phyloP scores from a whole-genome alignment of 1,140 invertebrate genomes.

The Zaprionus kolodkinae region DNA sequence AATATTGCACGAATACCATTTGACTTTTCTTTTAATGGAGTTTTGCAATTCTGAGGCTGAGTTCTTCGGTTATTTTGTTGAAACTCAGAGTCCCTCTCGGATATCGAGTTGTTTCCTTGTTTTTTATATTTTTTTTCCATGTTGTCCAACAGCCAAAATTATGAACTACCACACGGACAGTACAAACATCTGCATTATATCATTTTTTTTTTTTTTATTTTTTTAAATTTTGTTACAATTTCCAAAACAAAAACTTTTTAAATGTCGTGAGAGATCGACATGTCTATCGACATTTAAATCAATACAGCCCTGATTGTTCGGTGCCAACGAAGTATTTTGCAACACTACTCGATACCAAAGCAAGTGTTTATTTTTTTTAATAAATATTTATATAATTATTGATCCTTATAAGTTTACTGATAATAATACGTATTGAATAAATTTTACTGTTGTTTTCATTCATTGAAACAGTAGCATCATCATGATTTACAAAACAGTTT shows the following conservation, averaged over 20 bases:
- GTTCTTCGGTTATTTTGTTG: not conserved
- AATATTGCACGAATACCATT: constrained; percentile 17
- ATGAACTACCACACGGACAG: not conserved
- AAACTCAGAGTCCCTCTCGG: not conserved
- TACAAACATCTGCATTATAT: constrained; percentile 61
- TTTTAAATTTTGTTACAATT: constrained; percentile 58
- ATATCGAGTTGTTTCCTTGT: not conserved
- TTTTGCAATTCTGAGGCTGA: not conserved
- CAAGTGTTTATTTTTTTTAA: not conserved
- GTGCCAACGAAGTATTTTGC: not conserved
- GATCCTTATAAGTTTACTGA: not conserved
- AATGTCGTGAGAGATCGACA: not conserved
- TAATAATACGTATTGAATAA: not conserved
- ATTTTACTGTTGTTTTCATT: not conserved
- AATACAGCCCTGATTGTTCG: constrained; percentile 11
- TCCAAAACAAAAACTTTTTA: constrained; percentile 20
- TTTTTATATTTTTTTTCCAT: not conserved
- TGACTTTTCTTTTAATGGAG: not conserved
- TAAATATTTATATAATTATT: not conserved
- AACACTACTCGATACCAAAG: not conserved
- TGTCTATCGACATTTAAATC: constrained; percentile 3
- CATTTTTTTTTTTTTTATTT: constrained; percentile 11
- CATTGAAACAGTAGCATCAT: not conserved
- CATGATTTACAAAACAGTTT: too few species aligned
- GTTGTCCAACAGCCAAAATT: not conserved